Evolutionary conservation across 2,113 vertebrate species (phyloP), one percentile per base, ranked within the genome.

Genomic region (Corynorhinus townsendii): DNA sequence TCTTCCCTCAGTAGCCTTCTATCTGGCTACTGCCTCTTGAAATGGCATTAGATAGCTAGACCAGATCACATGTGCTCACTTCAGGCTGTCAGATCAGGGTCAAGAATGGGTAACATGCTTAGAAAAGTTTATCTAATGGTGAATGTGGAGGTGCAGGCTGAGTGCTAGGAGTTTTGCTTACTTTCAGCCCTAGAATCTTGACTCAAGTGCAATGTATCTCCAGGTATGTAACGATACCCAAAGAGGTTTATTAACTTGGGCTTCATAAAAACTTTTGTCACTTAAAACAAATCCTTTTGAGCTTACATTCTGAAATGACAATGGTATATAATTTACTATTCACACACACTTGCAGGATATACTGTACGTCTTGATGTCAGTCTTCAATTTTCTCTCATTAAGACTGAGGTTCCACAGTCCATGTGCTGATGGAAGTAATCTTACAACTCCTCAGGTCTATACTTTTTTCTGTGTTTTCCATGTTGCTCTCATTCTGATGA

Each of bases 231-330:
- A 59, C 14, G 79, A 68, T 66, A 35, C 10, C 33, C 35, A 87
- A 80, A 56, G 77, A 83, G 49, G 12, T n/a, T 33, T 88, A 38
- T 35, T 90, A 88, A 35, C 11, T 49, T 64, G 38, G 33, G 43
- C 26, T 95, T 89, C n/a, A 76, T 75, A 59, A 95, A 94, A 8
- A 54, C 52, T 86, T 93, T 68, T 81, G 76, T 76, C 20, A 81
- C 45, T 94, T 93, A 89, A 12, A 77, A 47, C 26, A 93, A 73
- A 86, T 47, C 16, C 17, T 90, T 94, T 93, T 54, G 71, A 66
- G 28, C 9, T 91, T 95, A 26, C 5, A 38, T 43, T 59, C 40
- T 79, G 45, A 96, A 77, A 77, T 71, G 45, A 91, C 90, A 93
- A 79, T 83, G 33, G 3, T 69, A 0, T 71, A 9, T 82, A 71